Evolutionary conservation across 2,888 invertebrate genomes (phyloP), one percentile per base, ranked within the genome.

Genomic region (Cotesia congregata): DNA sequence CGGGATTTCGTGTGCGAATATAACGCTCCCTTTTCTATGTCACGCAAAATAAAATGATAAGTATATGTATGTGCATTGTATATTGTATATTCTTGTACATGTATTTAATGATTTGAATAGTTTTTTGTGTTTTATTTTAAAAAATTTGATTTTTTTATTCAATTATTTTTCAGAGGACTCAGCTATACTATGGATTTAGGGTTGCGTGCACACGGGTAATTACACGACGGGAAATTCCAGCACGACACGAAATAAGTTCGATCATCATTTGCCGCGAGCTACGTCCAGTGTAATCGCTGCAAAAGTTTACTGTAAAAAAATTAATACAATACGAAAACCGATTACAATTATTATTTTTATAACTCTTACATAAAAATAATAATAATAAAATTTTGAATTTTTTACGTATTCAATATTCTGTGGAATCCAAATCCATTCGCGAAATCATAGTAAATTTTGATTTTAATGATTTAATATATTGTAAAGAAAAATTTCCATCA

Each of bases 71-170:
- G n/a, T 60, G 15, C 12, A 60, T 6, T 60, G 5, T 60, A 15
- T 12, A 60, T 60, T 60, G 60, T 60, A 15, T 15, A 60, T n/a
- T n/a, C 60, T 60, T 15, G 15, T n/a, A n/a, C 30, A 15, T 60
- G 6, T 64, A 40, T 30, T 73, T 73, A 65, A 65, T 50, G 50
- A 50, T 50, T 50, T 50, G 12, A 50, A 7, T 50, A 7, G 7
- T 50, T 50, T 50, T 50, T 41, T 65, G 17, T 38, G 12, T 17
- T 59, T 67, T 60, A 68, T 68, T 39, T 40, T 68, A 9, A 20
- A 38, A 65, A 30, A 7, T 12, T 59, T 62, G 15, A 12, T 62
- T 62, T 17, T 62, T 62, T 68, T 61, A 38, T 40, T 67, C 30
- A 50, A 77, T 62, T 62, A 62, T 62, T 62, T 6, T 50, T 12